Conservation (phyloP, 2,113 vertebrate species). For the Otis tarda region DNA sequence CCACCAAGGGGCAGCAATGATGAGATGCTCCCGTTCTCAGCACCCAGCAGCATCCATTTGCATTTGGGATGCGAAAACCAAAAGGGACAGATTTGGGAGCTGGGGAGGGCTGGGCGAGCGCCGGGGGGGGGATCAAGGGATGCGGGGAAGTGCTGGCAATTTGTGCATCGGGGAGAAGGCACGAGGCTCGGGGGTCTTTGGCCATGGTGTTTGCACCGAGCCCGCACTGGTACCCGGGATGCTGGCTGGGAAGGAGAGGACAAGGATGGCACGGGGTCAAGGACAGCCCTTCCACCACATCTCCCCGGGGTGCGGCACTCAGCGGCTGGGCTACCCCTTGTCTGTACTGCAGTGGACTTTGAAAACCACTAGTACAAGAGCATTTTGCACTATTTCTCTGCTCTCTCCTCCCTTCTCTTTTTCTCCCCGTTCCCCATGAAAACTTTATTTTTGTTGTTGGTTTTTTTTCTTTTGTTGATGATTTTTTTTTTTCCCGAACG, state of each 20-base stretch:
- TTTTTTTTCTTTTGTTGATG: background rate
- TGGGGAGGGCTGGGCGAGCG: background rate
- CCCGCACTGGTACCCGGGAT: rapidly evolving
- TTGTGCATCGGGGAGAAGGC: background rate
- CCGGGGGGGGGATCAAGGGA: background rate
- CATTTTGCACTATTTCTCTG: constrained; percentile 76
- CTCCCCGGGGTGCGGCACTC: background rate
- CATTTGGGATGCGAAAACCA: background rate
- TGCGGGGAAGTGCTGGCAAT: background rate
- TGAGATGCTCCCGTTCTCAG: background rate
- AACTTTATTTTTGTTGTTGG: background rate
- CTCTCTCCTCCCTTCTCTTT: constrained; percentile 41
- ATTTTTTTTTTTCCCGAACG: constrained; percentile 21
- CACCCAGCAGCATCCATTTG: background rate
- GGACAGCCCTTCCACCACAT: constrained; percentile 10
- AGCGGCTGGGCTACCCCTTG: constrained; percentile 43
- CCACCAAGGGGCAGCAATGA: background rate
- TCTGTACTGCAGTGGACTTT: constrained; percentile 68
- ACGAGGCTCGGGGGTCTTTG: background rate
- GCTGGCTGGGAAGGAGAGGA: background rate
- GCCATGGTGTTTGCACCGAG: background rate
- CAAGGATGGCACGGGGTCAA: background rate
- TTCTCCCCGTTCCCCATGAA: background rate
- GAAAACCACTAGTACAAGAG: constrained; percentile 83
- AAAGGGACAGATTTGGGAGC: background rate